Conservation (phyloP, 2,888 invertebrate species). For the Argyra leucocephala region DNA sequence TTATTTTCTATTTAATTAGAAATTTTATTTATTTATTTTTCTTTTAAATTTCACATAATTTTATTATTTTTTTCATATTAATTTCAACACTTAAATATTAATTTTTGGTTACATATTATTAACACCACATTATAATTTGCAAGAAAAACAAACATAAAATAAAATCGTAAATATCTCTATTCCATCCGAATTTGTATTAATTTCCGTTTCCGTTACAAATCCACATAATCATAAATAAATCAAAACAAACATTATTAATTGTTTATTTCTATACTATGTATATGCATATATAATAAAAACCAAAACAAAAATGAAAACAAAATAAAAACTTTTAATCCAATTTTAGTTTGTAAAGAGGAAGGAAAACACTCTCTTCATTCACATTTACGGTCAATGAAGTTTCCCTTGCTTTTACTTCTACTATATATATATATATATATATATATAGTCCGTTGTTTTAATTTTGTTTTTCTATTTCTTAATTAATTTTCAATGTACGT, state of each 20-base stretch:
- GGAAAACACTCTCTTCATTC: not conserved
- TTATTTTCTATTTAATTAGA: no score
- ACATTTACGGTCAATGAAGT: not conserved
- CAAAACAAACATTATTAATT: constrained; percentile 2
- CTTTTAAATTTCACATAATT: no score
- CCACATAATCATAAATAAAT: constrained; percentile 4
- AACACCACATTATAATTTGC: no score
- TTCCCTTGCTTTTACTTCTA: not conserved
- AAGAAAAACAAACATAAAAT: no score
- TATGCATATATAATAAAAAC: not conserved
- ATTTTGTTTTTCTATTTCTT: not conserved
- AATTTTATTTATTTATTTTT: no score
- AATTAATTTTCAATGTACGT: constrained; percentile 3
- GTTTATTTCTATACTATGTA: not conserved
- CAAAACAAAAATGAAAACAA: not conserved
- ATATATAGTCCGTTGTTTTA: not conserved
- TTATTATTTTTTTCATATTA: no score
- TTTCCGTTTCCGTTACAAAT: constrained; percentile 1
- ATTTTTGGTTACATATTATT: no score
- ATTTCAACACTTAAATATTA: no score
- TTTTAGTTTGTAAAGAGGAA: not conserved
- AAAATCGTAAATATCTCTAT: no score
- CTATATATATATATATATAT: not conserved
- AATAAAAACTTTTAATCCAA: not conserved
- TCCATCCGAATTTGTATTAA: not conserved